Percentiles rank a stretch among this genome's conserved stretches.
Evolutionary conservation across 2,113 vertebrate genomes (phyloP).

Genomic region (Diphyllodes magnificus): DNA sequence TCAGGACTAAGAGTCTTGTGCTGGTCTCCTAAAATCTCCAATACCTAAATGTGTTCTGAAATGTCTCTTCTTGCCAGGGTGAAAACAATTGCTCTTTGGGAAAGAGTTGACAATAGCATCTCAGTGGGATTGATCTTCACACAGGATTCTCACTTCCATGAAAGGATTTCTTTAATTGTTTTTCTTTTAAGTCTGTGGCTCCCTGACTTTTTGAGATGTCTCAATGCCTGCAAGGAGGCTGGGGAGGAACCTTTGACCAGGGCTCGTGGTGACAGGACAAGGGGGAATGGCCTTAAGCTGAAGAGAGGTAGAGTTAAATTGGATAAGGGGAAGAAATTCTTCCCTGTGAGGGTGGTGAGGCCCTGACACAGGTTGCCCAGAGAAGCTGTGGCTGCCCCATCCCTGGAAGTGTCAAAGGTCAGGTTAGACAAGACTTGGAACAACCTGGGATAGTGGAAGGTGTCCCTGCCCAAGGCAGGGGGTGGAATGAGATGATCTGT

Average conservation of each 20-base stretch:
- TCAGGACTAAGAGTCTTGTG: background rate
- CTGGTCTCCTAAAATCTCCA: background rate
- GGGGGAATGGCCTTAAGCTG: background rate
- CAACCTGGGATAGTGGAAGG: background rate
- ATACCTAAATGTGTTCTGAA: background rate
- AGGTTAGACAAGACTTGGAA: accelerated
- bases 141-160: accelerated
- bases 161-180: background rate
- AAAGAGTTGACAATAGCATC: background rate
- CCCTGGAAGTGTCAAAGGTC: background rate
- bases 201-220: background rate
- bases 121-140: background rate
- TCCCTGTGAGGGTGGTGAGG: background rate
- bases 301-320: background rate
- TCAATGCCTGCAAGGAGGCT: background rate
- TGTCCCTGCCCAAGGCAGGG: background rate
- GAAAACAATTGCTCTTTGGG: background rate
- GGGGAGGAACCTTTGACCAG: background rate
- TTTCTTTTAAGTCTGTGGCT: background rate
- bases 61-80: background rate
- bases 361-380: background rate
- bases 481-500: accelerated
- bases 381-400: background rate
- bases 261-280: background rate
- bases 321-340: background rate